Conservation (phyloP, 1,140 invertebrate genomes). For the Heliconius hewitsoni region DNA sequence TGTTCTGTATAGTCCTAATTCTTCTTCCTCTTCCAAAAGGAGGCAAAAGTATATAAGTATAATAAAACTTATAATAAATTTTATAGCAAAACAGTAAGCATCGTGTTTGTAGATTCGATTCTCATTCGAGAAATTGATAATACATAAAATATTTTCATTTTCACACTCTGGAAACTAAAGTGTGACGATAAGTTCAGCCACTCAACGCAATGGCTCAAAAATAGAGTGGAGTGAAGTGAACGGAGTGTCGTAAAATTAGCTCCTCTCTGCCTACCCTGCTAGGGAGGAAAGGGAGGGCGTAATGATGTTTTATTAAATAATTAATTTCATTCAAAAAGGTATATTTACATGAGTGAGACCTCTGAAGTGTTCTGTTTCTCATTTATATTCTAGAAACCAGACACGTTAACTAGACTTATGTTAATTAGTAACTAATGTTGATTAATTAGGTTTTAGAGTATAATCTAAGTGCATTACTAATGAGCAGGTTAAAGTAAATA, state of each 20-base stretch:
- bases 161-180: not conserved
- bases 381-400: conserved; percentile 3
- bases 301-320: no score
- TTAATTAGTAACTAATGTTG: conserved; percentile 19
- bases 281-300: no score
- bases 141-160: not conserved
- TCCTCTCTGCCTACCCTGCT: no score
- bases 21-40: no score
- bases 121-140: not conserved
- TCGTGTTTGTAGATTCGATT: no score
- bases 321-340: not conserved
- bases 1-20: no score
- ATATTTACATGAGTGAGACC: not conserved
- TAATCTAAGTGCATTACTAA: conserved; percentile 26
- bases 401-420: conserved; percentile 3
- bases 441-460: conserved; percentile 27
- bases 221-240: not conserved
- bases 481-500: conserved; percentile 4
- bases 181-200: not conserved
- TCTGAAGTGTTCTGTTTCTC: not conserved
- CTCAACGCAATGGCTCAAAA: not conserved
- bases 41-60: no score
- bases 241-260: no score
- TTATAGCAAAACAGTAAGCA: no score
- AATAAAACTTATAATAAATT: no score